Base-by-base conservation (phyloP, 2,888 invertebrate genomes). In the Acrocyrtus sp. region DNA sequence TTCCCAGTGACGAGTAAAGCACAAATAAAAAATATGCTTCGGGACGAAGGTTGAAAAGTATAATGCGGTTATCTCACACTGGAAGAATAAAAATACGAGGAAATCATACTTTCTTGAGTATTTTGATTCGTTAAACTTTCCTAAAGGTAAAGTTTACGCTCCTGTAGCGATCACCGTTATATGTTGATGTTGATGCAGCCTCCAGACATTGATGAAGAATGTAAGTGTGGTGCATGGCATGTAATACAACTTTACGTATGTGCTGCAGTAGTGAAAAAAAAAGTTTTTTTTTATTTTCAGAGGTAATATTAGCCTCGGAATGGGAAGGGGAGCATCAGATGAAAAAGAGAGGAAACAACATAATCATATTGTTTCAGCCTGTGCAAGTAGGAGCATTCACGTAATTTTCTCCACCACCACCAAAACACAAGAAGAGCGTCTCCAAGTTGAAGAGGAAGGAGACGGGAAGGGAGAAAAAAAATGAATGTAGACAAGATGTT, bases 361-460 rank as follows among this genome's bases (percentile, higher is more conserved):
- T 68, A 68, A 68, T 68, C 68, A 68, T 60, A 68, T 68, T 68
- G 68, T 68, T 68, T 68, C 53, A 60, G 68, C 43, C 60, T 60
- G 68, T 60, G 29, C 53, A 68, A 68, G 60, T 68, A 47, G 53
- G 34, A 58, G 43, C 67, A 58, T 60, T 68, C 60, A 58, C 60
- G 68, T 60, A 60, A 58, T 68, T 68, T 60, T 57, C 68, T 50
- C 51, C 67, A 58, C 57, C 51, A 48, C 27, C 43, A 29, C 21
- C 43, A n/a, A n/a, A n/a, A n/a, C 19, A 10, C 24, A 24, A n/a
- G 21, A 47, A 17, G 54, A 63, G 26, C 51, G 6, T 21, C 27
- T n/a, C 47, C 47, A 51, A 50, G 12, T 3, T n/a, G 45, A 53
- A 34, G 54, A 47, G 34, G 24, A 26, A 62, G 41, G 51, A 62